Base-by-base conservation (phyloP, 2,113 vertebrate species). In the Gavialis gangeticus region DNA sequence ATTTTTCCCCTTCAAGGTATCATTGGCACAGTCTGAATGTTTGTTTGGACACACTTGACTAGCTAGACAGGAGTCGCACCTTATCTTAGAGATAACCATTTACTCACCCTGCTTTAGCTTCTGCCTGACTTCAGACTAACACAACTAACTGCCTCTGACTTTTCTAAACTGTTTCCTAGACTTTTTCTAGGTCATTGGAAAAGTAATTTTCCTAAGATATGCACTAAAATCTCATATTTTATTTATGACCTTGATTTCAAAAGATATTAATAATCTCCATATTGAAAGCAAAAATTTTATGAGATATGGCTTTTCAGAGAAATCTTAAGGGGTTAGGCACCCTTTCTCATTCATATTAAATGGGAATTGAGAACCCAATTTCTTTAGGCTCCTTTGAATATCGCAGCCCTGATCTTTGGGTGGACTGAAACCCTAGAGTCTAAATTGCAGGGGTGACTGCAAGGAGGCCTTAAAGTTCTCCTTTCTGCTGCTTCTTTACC, bases 181-280 rank as follows among this genome's bases (percentile, higher is more conserved):
- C 21, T 37, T 13, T 25, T 46, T 24, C 34, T 73, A 46, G 22
- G 12, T 73, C 12, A 5, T 80, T 91, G 80, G 87, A 1, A 75
- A 94, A 89, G 83, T 95, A 92, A 94, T 95, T 88, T 92, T 88
- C 82, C 77, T 89, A 9, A 1, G 64, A 55, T 93, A 95, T 56
- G 75, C 54, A 69, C 88, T 64, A 92, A 89, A 93, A 57, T 67
- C 89, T 79, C 87, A 75, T 69, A 9, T n/a, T 82, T 55, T 13
- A 75, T 79, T n/a, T 75, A 62, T 58, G 90, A 30, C 55, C 81
- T 84, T 59, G 93, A 18, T 69, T 96, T 96, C 82, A 86, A 28
- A 34, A 75, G 15, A 30, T 58, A 79, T 57, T 73, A 0, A 69
- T 10, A 82, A 34, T 59, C 46, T 46, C 46, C 46, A 46, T 46